Conservation (phyloP, 2,113 vertebrate species). For the Catagonus wagneri region DNA sequence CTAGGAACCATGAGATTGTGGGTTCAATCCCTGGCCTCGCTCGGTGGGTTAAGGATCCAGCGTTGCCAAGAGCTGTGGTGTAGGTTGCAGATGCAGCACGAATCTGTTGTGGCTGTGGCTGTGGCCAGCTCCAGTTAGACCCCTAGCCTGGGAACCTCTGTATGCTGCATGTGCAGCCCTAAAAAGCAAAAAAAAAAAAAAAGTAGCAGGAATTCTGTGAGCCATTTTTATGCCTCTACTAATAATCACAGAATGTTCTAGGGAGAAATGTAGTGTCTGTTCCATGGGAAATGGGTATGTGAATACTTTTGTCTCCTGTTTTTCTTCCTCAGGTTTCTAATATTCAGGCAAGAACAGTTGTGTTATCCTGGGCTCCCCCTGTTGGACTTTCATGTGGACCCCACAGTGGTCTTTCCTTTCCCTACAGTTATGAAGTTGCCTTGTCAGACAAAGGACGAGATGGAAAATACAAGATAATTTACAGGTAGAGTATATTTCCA, state of each 20-base stretch:
- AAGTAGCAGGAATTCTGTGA: not conserved
- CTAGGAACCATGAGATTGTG: too few relatives aligned
- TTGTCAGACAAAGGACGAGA: conserved; percentile 98
- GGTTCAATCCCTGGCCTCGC: too few relatives aligned
- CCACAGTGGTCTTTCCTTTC: conserved; percentile 92
- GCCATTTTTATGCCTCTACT: not conserved
- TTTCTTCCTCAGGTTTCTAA: conserved; percentile 91
- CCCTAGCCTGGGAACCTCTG: too few relatives aligned
- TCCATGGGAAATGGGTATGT: not conserved
- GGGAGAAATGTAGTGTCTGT: not conserved
- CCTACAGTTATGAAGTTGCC: conserved; percentile 96
- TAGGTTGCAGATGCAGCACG: too few relatives aligned
- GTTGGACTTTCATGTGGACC: conserved; percentile 91
- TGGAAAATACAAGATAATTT: conserved; percentile 96
- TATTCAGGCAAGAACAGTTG: conserved; percentile 93
- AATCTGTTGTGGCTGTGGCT: too few relatives aligned
- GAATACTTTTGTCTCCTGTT: not conserved
- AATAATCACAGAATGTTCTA: not conserved
- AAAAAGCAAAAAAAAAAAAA: too few relatives aligned
- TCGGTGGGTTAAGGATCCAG: too few relatives aligned
- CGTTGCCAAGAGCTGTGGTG: too few relatives aligned
- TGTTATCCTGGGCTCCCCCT: conserved; percentile 94
- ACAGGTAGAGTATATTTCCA: conserved; percentile 90
- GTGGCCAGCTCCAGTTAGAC: too few relatives aligned
- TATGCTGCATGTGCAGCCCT: too few relatives aligned